Evolutionary conservation across 1,140 invertebrate species (phyloP).

Genomic region (Drosophila kanapiae): DNA sequence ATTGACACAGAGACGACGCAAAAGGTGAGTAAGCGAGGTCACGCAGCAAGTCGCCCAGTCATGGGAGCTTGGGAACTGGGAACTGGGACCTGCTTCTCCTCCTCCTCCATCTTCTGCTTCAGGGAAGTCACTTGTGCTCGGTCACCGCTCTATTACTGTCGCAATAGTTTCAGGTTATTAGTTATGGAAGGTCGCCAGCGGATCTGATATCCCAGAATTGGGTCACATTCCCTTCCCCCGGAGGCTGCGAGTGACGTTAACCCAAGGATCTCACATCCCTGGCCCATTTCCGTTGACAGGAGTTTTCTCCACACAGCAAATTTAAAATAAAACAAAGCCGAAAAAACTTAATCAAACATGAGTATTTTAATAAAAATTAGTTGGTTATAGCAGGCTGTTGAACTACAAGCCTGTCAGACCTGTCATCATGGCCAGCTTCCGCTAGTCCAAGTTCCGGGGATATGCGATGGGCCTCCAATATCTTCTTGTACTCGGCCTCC

Average conservation of each 20-base stretch:
- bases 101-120: not conserved
- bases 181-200: not conserved
- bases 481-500: no score
- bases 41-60: not conserved
- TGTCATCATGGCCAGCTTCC: no score
- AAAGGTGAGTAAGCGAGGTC: conserved; percentile 49
- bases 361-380: no score
- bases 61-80: not conserved
- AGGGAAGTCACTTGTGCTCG: not conserved
- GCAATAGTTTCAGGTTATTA: conserved; percentile 1
- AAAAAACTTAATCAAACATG: no score
- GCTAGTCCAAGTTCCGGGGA: no score
- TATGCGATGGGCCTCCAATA: no score
- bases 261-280: no score
- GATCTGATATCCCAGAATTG: not conserved
- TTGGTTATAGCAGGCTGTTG: no score
- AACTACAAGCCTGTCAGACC: no score
- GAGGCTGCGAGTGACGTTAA: not conserved
- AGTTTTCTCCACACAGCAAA: no score
- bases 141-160: conserved; percentile 12
- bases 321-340: no score
- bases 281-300: no score
- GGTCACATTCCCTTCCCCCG: not conserved
- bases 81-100: not conserved
- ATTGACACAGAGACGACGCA: conserved; percentile 59